Evolutionary conservation across 2,797 vertebrate genomes (phyloP).

Genomic region (Perodicticus potto): DNA sequence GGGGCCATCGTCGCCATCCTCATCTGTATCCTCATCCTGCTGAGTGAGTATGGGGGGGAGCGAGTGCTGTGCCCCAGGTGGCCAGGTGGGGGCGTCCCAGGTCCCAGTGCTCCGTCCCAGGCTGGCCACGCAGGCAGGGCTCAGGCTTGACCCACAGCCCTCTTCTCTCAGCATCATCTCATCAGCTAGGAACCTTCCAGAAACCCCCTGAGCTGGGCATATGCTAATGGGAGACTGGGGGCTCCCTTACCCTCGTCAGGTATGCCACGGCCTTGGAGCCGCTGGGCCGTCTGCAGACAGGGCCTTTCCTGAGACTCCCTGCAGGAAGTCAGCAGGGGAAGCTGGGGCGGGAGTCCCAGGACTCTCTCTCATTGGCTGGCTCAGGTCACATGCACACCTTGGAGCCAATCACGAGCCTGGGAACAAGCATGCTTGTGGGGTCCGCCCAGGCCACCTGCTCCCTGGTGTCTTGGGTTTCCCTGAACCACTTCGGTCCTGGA

Average conservation of each 20-base stretch:
- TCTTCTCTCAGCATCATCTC: accelerated
- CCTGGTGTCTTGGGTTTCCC: neutral
- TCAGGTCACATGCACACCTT: neutral
- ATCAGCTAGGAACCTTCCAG: too few species aligned
- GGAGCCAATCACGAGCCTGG: neutral
- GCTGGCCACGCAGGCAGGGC: neutral
- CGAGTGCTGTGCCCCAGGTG: too few species aligned
- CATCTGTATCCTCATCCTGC: slow-evolving; percentile 95
- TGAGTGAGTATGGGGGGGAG: slow-evolving; percentile 90
- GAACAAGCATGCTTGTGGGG: neutral
- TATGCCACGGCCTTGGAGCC: neutral
- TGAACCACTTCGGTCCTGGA: neutral
- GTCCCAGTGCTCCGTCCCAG: slow-evolving; percentile 3
- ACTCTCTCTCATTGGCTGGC: neutral
- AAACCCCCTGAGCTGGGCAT: neutral
- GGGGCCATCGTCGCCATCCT: slow-evolving; percentile 96
- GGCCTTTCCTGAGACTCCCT: neutral
- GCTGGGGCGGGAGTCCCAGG: neutral
- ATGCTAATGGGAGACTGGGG: accelerated
- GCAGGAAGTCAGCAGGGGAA: too few species aligned
- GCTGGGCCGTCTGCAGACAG: too few species aligned
- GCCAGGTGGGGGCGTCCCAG: neutral
- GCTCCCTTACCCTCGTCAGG: neutral
- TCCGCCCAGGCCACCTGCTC: neutral
- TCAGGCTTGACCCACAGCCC: neutral